Evolutionary conservation across 2,888 invertebrate species (phyloP), one percentile per base, ranked within the genome.

Genomic region (Biston stratarius): DNA sequence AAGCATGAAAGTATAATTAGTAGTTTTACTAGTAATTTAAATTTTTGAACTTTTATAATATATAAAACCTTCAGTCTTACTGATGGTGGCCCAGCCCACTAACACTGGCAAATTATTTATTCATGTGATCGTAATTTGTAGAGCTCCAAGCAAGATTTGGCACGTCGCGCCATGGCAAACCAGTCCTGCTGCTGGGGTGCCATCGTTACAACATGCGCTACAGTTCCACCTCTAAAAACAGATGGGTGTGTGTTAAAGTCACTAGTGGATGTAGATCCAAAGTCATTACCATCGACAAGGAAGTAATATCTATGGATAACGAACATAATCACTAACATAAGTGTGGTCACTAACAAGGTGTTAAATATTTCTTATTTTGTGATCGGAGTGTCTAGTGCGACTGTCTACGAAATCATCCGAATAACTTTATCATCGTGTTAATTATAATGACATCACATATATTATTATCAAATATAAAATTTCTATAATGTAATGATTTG

Each of bases 171-270:
- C 33, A 45, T 6, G 68, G 68, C 24, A 65, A 68, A 7, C 68
- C 68, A 0, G 71, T 65, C 5, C 42, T 68, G 8, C 42, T 63
- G 5, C 24, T 63, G 15, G 52, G 48, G 8, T 0, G 5, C 0
- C 36, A 58, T 51, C 63, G 63, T 11, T 64, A 45, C 51, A 64
- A 58, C 45, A 51, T 9, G 58, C 51, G 57, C 12, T 34, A n/a
- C 24, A 52, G 24, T 8, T 6, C 12, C 14, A 8, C 6, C 42
- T 15, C 36, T 15, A n/a, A 42, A 40, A 36, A 2, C 14, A 59
- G 62, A 24, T 83, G 83, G 83, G 68, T 70, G 10, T 83, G 83
- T 61, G 74, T 74, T 33, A 74, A 72, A 11, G 69, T 70, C 40
- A 52, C 64, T 1, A 58, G 58, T 7, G 74, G 76, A 5, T 72